phyloP scores from a whole-genome alignment of 2,797 vertebrate species.

The Mycteria americana region DNA sequence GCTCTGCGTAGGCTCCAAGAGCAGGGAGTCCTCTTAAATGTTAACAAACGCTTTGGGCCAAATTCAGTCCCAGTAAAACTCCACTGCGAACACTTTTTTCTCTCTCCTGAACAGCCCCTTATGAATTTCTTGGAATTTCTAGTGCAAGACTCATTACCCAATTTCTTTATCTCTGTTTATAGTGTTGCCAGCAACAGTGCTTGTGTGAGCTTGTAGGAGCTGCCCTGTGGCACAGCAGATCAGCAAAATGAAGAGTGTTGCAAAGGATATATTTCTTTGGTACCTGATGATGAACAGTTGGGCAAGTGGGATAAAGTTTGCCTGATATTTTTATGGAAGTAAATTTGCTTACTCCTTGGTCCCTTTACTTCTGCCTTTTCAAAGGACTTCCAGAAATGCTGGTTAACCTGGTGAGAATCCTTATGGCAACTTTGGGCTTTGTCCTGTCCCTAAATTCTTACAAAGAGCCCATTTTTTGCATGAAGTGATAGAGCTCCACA shows the following conservation, averaged over 20 bases:
- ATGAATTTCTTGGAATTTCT: neutral
- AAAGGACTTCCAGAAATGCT: neutral
- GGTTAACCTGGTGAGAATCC: neutral
- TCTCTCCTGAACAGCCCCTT: neutral
- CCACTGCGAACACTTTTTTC: neutral
- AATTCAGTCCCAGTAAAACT: neutral
- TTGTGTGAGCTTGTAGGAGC: neutral
- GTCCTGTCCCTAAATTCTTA: neutral
- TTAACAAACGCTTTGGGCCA: neutral
- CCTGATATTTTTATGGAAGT: neutral
- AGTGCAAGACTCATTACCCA: neutral
- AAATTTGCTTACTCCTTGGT: neutral
- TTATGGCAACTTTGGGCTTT: neutral
- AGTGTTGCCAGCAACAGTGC: neutral
- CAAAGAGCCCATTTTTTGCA: neutral
- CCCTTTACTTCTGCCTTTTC: neutral
- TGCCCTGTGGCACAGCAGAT: neutral
- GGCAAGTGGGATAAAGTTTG: neutral
- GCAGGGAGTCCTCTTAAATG: neutral
- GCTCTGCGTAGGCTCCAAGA: rapidly evolving
- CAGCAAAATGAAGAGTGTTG: neutral
- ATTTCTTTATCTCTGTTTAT: neutral
- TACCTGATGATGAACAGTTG: neutral
- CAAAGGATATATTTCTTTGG: neutral
- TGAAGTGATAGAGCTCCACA: neutral